These are phyloP conservation scores for Imbricaverruca yamaguchii DNA, from an alignment of 2,888 invertebrate species.

Conservation along the genomic window DNA sequence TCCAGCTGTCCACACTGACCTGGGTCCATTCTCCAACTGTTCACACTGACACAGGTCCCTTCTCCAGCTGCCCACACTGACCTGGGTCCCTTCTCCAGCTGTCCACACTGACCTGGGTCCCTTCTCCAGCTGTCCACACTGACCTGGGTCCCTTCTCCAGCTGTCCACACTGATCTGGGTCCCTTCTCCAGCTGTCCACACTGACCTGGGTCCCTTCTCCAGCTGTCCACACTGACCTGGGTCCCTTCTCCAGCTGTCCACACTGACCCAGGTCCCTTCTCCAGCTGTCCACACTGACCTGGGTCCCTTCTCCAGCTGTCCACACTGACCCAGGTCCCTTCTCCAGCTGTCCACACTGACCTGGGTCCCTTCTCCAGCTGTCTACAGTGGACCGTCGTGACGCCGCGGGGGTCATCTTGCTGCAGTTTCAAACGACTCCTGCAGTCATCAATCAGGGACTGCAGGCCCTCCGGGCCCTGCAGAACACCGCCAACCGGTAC, in stretches of 20 bases:
- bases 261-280: no score
- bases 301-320: background rate
- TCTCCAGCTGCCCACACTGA: background rate
- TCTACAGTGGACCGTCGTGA: background rate
- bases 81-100: background rate
- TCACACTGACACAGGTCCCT: background rate
- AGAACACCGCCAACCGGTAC: background rate
- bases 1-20: no score
- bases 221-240: background rate
- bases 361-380: background rate
- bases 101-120: no score
- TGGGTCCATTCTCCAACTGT: background rate
- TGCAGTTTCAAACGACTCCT: background rate
- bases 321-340: background rate
- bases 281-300: background rate
- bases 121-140: no score
- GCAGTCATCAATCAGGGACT: background rate
- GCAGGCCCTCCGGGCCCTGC: background rate
- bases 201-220: background rate
- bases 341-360: background rate
- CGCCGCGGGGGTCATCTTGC: background rate
- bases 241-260: no score
- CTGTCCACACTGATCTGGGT: background rate
- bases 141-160: background rate
- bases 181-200: background rate